Conservation (phyloP, 2,888 invertebrate genomes). For the Drosophila pullipes region DNA sequence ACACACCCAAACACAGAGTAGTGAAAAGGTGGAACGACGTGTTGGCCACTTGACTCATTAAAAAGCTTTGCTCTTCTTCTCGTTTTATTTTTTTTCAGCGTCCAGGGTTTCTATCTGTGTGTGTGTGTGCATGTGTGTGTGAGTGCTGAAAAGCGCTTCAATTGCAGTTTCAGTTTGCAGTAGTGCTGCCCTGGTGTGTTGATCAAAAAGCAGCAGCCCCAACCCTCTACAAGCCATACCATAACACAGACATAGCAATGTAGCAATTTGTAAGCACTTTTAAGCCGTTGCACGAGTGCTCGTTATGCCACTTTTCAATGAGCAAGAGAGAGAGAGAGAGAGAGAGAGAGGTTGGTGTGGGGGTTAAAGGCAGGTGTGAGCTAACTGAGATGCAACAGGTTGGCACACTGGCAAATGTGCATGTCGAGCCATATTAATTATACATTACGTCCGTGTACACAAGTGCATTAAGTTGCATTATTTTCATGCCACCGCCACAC, state of each 20-base stretch:
- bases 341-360: not conserved
- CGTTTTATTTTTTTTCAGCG: constrained; percentile 10
- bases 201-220: constrained; percentile 62
- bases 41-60: constrained; percentile 81
- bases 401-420: constrained; percentile 61
- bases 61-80: constrained; percentile 56
- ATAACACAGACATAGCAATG: constrained; percentile 67
- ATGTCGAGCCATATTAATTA: constrained; percentile 78
- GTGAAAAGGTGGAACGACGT: constrained; percentile 44
- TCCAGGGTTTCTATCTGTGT: constrained; percentile 21
- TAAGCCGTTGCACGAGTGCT: constrained; percentile 78
- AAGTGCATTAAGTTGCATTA: constrained; percentile 80
- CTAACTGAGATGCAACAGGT: constrained; percentile 66
- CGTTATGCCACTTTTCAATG: constrained; percentile 81
- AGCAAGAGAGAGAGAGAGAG: not conserved
- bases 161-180: constrained; percentile 79
- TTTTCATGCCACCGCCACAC: constrained; percentile 31
- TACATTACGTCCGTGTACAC: constrained; percentile 73
- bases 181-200: constrained; percentile 56
- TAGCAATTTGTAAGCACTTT: constrained; percentile 81
- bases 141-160: constrained; percentile 72
- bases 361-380: constrained; percentile 15
- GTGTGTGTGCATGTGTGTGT: constrained; percentile 15
- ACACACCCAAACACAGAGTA: not conserved
- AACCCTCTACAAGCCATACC: not conserved